Base-by-base conservation (phyloP, 2,888 invertebrate species). In the Tachina lurida region DNA sequence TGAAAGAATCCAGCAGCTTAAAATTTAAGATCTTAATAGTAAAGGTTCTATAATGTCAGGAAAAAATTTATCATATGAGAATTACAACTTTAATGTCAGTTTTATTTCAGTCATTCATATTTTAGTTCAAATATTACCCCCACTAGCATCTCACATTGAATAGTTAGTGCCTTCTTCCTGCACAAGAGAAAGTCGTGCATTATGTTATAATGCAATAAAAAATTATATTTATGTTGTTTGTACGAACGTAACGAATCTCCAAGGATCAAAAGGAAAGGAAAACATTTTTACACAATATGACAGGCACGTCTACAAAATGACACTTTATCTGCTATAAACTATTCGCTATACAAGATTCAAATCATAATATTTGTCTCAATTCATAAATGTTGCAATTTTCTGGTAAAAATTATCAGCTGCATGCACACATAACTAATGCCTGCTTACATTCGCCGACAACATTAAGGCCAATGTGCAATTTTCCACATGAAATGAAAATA, bases 321-420 rank as follows among this genome's bases (percentile, higher is more conserved):
- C 39, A 54, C 67, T 81, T 63, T 65, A 65, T 62, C 52, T 65
- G 52, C 17, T 9, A 62, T 47, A 60, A 68, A 52, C 22, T 76
- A 56, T 19, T 56, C 54, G 58, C 41, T 47, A n/a, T n/a, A 31
- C 19, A 47, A 68, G 41, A 84, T 73, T 84, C 60, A 84, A 81
- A 84, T 84, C 81, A 77, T 84, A 75, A 84, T 79, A 70, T 84
- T 84, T 84, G 84, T 81, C 84, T 81, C 73, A 77, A 74, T 73
- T 84, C 81, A 84, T 84, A 84, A 71, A 84, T 77, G 73, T 81
- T 84, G 75, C 68, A 74, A 49, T 70, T 68, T 62, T 79, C 4
- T 19, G 19, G 22, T 58, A 54, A 79, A 63, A 82, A 17, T 54
- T 54, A 52, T 75, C 22, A 74, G n/a, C 17, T 58, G 22, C 45